Percentiles rank a stretch among this genome's conserved stretches.
These are phyloP conservation scores for Peribatodes rhomboidaria DNA, from an alignment of 2,888 invertebrate genomes.

Conservation along the genomic window DNA sequence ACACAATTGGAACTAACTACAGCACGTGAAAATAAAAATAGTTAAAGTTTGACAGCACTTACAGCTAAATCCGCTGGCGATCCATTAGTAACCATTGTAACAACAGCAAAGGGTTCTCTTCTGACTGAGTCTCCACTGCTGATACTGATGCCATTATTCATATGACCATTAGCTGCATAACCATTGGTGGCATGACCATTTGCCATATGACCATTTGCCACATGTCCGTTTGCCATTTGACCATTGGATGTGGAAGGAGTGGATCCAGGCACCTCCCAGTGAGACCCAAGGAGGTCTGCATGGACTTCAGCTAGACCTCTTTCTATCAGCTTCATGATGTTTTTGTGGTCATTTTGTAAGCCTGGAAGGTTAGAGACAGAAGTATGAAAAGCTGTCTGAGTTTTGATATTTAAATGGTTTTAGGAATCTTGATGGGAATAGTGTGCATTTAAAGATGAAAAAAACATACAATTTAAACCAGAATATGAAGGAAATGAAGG, in stretches of 20 bases:
- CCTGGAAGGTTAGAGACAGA: conserved; percentile 77
- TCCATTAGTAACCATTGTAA: conserved; percentile 90
- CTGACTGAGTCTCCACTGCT: conserved; percentile 31
- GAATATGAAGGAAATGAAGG: not conserved
- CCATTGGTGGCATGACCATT: conserved; percentile 19
- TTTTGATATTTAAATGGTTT: not conserved
- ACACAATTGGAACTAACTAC: no score
- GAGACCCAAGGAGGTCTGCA: conserved; percentile 61
- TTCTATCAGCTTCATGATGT: conserved; percentile 94
- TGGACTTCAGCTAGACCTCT: conserved; percentile 89
- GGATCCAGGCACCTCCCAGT: conserved; percentile 40
- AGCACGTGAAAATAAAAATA: no score
- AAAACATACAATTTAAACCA: not conserved
- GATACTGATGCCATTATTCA: not conserved
- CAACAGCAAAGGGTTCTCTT: conserved; percentile 86
- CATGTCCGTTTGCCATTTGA: conserved; percentile 3
- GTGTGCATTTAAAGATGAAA: not conserved
- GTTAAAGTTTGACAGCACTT: conserved; percentile 65
- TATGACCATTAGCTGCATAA: conserved; percentile 2
- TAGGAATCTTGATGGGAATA: not conserved
- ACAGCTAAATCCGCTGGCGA: conserved; percentile 95
- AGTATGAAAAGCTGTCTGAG: not conserved
- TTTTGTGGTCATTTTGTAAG: conserved; percentile 95
- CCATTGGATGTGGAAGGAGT: conserved; percentile 17
- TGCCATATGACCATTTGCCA: not conserved